Evolutionary conservation across 2,113 vertebrate genomes (phyloP), one percentile per base, ranked within the genome.

Genomic region (Xenotilapia caudafasciata): DNA sequence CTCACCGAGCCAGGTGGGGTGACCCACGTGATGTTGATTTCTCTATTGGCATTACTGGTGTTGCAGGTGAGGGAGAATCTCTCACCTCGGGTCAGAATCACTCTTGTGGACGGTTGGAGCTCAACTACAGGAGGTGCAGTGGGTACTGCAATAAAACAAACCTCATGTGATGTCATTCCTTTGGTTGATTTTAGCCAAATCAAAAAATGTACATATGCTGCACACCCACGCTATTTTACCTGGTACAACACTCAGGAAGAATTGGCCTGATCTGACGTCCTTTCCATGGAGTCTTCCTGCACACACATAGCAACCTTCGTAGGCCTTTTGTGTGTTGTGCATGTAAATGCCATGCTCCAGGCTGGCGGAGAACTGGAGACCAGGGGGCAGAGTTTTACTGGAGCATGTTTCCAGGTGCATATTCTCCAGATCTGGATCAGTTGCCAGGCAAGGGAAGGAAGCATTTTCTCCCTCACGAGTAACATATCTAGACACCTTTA

Each of bases 11-110:
- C 95, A 55, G 60, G 94, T 4, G 93, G 97, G 88, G 94, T 91
- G 88, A 95, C 91, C 99, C 98, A 99, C 21, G 93, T 92, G 9
- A 98, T 54, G 15, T 86, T 28, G 70, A 99, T 97, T 0, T 97
- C 96, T 81, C 97, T 97, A 42, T 99, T 97, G 91, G 98, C 96
- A 35, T 99, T 99, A 0, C 93, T 97, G 84, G 98, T 97, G 85
- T 92, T 95, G 89, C 99, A 99, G 1, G 58, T 96, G 85, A 98
- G 96, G 11, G 96, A 93, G 87, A 99, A 97, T 19, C 90, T 95
- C 90, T 99, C 97, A 12, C 97, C 95, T 86, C 95, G 94, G 75
- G 95, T 97, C 26, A 98, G 97, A 91, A 99, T 86, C 28, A 96
- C 94, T 62, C 95, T 94, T 7, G 96, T 96, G 31, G 91, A 92